phyloP scores from a whole-genome alignment of 2,888 invertebrate species.

The Therioaphis trifolii region DNA sequence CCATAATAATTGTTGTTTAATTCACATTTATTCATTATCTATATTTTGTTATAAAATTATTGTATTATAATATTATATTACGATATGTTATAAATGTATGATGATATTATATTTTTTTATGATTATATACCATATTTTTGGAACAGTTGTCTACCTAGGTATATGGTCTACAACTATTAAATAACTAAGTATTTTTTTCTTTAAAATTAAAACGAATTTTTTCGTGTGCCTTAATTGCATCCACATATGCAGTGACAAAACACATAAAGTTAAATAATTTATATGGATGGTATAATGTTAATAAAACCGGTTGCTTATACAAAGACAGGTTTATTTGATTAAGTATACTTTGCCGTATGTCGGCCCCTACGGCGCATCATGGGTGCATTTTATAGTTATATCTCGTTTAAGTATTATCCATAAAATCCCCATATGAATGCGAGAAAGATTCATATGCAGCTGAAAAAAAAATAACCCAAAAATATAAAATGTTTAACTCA shows the following conservation, averaged over 20 bases:
- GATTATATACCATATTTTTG: too few relatives aligned
- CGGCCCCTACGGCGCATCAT: conserved; percentile 21
- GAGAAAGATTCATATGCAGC: not conserved
- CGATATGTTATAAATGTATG: too few relatives aligned
- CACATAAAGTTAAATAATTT: not conserved
- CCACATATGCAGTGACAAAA: not conserved
- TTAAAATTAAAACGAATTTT: too few relatives aligned
- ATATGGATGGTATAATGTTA: conserved; percentile 14
- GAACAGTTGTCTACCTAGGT: too few relatives aligned
- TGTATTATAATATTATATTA: too few relatives aligned
- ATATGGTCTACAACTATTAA: too few relatives aligned
- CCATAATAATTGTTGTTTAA: too few relatives aligned
- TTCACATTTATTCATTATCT: too few relatives aligned
- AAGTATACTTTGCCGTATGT: not conserved
- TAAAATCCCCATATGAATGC: not conserved
- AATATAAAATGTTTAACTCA: too few relatives aligned
- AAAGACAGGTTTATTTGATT: conserved; percentile 40
- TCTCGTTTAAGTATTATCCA: not conserved
- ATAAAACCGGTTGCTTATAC: conserved; percentile 41
- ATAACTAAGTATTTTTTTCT: too few relatives aligned
- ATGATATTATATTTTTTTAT: too few relatives aligned
- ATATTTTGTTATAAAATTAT: too few relatives aligned
- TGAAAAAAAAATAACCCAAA: not conserved
- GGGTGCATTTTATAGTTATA: conserved; percentile 43
- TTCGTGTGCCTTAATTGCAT: not conserved